These are phyloP conservation scores for Rhingia campestris DNA, from an alignment of 2,888 invertebrate genomes.

Conservation along the genomic window DNA sequence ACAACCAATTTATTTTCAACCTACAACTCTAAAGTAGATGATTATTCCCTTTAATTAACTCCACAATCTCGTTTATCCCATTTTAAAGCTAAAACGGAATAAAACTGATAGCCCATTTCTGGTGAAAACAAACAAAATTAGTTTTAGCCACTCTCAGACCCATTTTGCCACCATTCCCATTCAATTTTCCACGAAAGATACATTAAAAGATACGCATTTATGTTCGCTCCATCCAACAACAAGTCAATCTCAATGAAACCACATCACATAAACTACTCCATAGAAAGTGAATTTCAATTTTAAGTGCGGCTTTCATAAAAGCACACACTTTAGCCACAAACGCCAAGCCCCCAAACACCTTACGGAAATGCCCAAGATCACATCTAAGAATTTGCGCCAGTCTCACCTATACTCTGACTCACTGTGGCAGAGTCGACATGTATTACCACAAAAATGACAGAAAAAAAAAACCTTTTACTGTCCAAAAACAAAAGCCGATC, in stretches of 20 bases:
- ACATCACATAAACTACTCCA: background rate
- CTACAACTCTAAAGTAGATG: too few relatives aligned
- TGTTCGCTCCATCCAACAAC: background rate
- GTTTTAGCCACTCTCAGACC: too few relatives aligned
- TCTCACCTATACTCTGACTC: constrained; percentile 37
- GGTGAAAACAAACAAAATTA: too few relatives aligned
- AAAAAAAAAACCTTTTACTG: constrained; percentile 26
- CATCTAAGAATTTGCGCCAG: constrained; percentile 4
- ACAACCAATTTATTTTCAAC: too few relatives aligned
- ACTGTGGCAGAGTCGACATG: constrained; percentile 4
- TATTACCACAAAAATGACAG: constrained; percentile 31
- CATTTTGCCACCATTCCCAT: background rate
- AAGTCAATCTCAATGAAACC: background rate
- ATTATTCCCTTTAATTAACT: too few relatives aligned
- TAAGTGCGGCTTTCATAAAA: constrained; percentile 15
- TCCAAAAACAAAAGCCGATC: constrained; percentile 34
- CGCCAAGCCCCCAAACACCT: constrained; percentile 39
- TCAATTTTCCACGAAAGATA: background rate
- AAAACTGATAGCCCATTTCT: too few relatives aligned
- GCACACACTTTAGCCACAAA: constrained; percentile 24
- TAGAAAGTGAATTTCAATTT: constrained; percentile 50
- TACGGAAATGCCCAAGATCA: constrained; percentile 44
- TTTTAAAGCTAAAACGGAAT: too few relatives aligned
- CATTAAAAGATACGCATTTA: constrained; percentile 15
- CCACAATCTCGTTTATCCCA: too few relatives aligned